These are phyloP conservation scores for Eulemur rubriventer DNA, from an alignment of 2,797 vertebrate species.

Conservation along the genomic window DNA sequence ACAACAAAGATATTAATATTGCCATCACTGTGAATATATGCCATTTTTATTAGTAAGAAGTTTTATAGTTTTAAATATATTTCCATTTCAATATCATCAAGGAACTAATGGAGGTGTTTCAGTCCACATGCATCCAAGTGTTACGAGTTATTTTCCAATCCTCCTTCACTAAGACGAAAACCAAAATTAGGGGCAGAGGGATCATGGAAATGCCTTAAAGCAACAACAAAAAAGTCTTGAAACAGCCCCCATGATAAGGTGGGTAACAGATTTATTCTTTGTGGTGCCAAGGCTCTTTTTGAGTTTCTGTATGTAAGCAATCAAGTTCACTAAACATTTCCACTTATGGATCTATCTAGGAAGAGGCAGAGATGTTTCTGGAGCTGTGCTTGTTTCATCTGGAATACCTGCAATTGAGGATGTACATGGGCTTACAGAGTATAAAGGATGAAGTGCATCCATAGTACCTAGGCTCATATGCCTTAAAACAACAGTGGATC, in stretches of 20 bases:
- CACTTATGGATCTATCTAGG: background rate
- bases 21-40: background rate
- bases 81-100: constrained; percentile 11
- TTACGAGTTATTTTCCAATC: background rate
- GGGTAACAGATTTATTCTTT: background rate
- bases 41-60: background rate
- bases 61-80: constrained; percentile 48
- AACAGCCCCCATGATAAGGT: background rate
- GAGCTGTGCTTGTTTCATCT: background rate
- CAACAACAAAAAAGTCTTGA: background rate
- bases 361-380: background rate
- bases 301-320: background rate
- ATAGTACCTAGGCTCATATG: background rate
- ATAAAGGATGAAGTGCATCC: background rate
- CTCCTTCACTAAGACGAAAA: background rate
- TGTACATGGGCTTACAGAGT: background rate
- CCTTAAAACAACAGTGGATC: background rate
- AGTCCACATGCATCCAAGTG: background rate
- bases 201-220: background rate
- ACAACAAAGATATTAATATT: background rate
- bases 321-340: background rate
- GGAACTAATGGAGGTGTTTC: background rate
- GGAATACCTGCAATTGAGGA: background rate
- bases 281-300: background rate
- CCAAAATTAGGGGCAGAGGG: background rate